phyloP scores from a whole-genome alignment of 2,888 invertebrate species.

The Drosophila demipolita region DNA sequence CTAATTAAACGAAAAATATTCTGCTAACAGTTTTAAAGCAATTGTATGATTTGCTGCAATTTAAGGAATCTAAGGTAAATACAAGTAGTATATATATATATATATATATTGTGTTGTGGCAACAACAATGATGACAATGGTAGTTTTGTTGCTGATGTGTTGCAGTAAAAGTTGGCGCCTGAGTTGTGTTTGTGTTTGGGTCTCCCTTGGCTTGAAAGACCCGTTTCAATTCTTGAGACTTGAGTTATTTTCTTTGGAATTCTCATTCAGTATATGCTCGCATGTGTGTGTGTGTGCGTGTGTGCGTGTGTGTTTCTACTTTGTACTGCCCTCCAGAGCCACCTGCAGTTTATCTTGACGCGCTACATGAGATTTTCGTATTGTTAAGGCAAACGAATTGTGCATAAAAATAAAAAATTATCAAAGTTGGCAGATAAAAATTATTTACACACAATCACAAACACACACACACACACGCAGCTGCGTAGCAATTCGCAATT shows the following conservation, averaged over 20 bases:
- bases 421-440: constrained; percentile 82
- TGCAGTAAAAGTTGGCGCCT: constrained; percentile 6
- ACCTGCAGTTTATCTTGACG: constrained; percentile 66
- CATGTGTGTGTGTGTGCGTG: constrained; percentile 9
- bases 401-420: constrained; percentile 79
- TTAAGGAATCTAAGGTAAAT: not conserved
- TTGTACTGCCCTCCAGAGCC: constrained; percentile 1
- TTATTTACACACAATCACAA: constrained; percentile 32
- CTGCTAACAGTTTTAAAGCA: not conserved
- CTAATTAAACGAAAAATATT: not conserved
- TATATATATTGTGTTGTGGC: constrained; percentile 51
- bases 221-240: constrained; percentile 33
- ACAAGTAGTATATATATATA: constrained; percentile 3
- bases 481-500: constrained; percentile 55
- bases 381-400: constrained; percentile 67
- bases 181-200: not conserved
- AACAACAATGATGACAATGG: constrained; percentile 61
- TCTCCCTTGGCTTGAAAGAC: constrained; percentile 56
- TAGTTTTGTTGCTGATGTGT: constrained; percentile 43
- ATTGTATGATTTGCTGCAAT: not conserved
- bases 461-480: constrained; percentile 39
- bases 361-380: constrained; percentile 54
- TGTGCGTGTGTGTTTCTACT: constrained; percentile 7
- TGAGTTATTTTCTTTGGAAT: constrained; percentile 49
- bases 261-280: constrained; percentile 55